phyloP scores from a whole-genome alignment of 2,113 vertebrate species.

The Cygnus atratus region DNA sequence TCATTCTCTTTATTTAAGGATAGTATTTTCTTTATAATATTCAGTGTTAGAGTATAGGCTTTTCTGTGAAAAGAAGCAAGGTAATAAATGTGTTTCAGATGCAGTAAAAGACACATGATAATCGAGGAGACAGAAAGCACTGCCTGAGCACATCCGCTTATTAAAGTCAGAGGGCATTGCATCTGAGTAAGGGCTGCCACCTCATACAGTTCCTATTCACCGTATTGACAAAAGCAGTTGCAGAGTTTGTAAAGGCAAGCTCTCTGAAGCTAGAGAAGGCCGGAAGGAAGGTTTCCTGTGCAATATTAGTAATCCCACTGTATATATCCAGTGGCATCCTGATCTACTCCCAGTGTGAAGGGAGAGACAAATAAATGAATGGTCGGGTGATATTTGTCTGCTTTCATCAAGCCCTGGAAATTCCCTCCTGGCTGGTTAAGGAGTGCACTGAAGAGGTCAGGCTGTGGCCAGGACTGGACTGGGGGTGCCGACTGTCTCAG shows the following conservation, averaged over 20 bases:
- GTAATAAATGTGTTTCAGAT: not conserved
- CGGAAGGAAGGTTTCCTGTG: not conserved
- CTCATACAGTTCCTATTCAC: not conserved
- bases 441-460: not conserved
- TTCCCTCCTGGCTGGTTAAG: not conserved
- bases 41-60: not conserved
- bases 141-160: not conserved
- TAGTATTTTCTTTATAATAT: not conserved
- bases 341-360: not conserved
- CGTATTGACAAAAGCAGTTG: not conserved
- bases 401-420: not conserved
- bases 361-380: not conserved
- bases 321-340: not conserved
- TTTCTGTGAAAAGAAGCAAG: not conserved
- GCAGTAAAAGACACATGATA: not conserved
- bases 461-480: not conserved
- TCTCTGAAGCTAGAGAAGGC: not conserved
- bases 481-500: not conserved
- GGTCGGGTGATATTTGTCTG: not conserved
- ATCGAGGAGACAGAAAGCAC: not conserved
- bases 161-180: not conserved
- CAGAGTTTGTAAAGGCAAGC: not conserved
- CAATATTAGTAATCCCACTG: not conserved
- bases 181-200: not conserved
- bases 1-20: not conserved